Base-by-base conservation (phyloP, 1,140 invertebrate species). In the Drosophila sp. region DNA sequence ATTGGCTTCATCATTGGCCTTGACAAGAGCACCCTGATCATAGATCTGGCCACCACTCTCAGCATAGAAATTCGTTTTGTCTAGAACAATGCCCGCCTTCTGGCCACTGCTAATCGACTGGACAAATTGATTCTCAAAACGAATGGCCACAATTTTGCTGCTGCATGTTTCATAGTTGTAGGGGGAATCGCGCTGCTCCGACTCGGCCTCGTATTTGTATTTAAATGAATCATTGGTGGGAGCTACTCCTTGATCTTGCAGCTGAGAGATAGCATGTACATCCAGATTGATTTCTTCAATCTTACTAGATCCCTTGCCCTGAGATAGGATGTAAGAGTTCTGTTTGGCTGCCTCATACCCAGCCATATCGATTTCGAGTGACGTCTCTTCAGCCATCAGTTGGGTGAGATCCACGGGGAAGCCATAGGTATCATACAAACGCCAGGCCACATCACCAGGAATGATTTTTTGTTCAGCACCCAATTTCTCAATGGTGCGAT, bases 21-120 rank as follows among this genome's bases (percentile, higher is more conserved):
- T 99, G 0, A 96, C 95, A 89, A 99, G 95, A 80, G 97, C 98
- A 23, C 99, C 99, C 92, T 98, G 97, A 92, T 99, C 99, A 92
- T 96, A 98, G 78, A 99, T 98, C 93, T 99, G 99, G 11, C 99
- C 99, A 80, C 99, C 99, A 93, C 98, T 97, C 93, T 99, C 99
- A 6, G 98, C 98, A 93, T 99, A 99, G 92, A 99, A 99, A 91
- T 95, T 97, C 0, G 98, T 99, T 79, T 94, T 94, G 92, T 99
- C 98, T 60, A 99, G 93, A 72, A 99, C 93, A 65, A 99, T 93
- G 23, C 97, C 98, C 93, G 98, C 98, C 93, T 98, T 97, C 91
- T 98, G 94, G 0, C 98, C 98, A 61, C 96, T 95, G 4, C 90
- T 92, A 7, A 99, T 96, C 92, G 95, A 93, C 72, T 98, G 93